These are phyloP conservation scores for Herpetotheres cachinnans DNA, from an alignment of 2,113 vertebrate species.

Conservation along the genomic window DNA sequence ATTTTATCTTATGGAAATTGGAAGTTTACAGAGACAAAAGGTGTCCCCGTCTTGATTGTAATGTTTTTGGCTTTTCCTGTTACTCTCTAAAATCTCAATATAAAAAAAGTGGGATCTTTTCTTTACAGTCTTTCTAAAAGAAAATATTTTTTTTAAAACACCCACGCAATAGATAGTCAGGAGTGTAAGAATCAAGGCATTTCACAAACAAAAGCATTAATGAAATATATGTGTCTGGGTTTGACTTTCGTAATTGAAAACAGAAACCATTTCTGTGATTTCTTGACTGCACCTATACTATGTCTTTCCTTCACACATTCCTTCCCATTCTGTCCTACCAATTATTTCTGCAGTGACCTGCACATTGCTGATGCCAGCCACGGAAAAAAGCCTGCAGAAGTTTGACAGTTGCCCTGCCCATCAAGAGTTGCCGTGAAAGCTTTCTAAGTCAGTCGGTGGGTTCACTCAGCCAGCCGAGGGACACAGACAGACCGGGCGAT, in stretches of 20 bases:
- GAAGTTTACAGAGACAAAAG: neutral
- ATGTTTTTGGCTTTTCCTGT: neutral
- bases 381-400: neutral
- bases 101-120: neutral
- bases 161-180: neutral
- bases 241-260: neutral
- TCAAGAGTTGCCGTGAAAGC: neutral
- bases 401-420: neutral
- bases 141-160: neutral
- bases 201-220: neutral
- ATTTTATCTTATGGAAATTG: neutral
- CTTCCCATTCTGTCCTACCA: too few relatives aligned
- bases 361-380: neutral
- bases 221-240: neutral
- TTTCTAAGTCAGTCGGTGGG: neutral
- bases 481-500: neutral
- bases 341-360: neutral
- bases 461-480: neutral
- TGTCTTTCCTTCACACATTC: neutral
- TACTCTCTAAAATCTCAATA: neutral
- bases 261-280: neutral
- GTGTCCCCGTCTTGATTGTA: neutral
- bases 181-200: neutral
- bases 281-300: neutral
- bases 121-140: neutral